Evolutionary conservation across 2,888 invertebrate genomes (phyloP), one percentile per base, ranked within the genome.

Genomic region (Steinernema hermaphroditum): DNA sequence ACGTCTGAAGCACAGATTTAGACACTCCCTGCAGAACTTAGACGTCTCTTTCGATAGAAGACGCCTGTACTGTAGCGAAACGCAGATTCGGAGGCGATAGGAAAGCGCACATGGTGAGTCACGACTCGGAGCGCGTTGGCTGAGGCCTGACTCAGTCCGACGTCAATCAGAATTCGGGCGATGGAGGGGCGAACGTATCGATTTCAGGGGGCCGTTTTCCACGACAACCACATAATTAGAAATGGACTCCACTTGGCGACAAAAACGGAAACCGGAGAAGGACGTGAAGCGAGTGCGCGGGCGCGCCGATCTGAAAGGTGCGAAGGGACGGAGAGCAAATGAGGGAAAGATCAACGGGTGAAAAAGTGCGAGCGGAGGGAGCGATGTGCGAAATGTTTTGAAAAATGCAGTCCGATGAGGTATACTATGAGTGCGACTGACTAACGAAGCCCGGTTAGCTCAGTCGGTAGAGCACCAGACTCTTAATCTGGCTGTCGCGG

Each of bases 401-500:
- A n/a, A n/a, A n/a, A n/a, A n/a, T n/a, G n/a, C n/a, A n/a, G n/a
- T n/a, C n/a, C n/a, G n/a, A n/a, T n/a, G n/a, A n/a, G n/a, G n/a
- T n/a, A n/a, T n/a, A n/a, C n/a, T n/a, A n/a, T n/a, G n/a, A n/a
- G n/a, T n/a, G n/a, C n/a, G n/a, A n/a, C n/a, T n/a, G n/a, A n/a
- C n/a, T n/a, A n/a, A n/a, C n/a, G n/a, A n/a, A n/a, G 77, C 75
- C 79, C 76, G 80, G 80, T 78, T 80, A 80, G 80, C 80, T 80
- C 80, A 80, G 80, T 80, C 80, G 80, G 80, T 80, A 80, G 80
- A 80, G 80, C 80, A 80, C 80, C 80, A 80, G 80, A 80, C 80
- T 80, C 80, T 80, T 80, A 80, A 80, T 79, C 79, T 79, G 79
- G 79, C 72, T 77, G 77, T 77, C 76, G 76, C 76, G 76, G 76